Conservation (phyloP, 2,888 invertebrate genomes). For the Thelaira solivaga region DNA sequence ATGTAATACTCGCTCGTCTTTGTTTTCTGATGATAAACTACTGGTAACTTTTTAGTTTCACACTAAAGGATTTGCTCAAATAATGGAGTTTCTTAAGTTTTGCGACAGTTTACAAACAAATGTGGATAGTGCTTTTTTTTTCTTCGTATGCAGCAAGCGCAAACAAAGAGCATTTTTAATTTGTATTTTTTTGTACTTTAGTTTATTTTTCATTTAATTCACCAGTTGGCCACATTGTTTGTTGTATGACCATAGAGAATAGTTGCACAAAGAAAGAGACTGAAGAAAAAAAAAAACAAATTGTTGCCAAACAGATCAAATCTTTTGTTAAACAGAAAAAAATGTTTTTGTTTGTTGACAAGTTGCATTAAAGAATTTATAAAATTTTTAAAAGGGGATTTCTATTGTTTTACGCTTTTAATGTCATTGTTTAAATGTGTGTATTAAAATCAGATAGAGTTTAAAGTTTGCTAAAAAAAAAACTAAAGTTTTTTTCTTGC, state of each 20-base stretch:
- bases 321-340: constrained; percentile 26
- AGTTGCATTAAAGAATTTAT: neutral
- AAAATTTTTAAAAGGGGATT: neutral
- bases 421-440: no score
- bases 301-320: constrained; percentile 35
- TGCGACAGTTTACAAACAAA: constrained; percentile 66
- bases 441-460: no score
- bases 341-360: neutral
- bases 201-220: constrained; percentile 18
- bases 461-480: no score
- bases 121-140: constrained; percentile 38
- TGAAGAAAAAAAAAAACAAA: neutral
- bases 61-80: constrained; percentile 64
- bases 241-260: constrained; percentile 24
- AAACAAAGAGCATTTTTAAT: constrained; percentile 63
- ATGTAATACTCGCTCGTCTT: constrained; percentile 13
- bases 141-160: neutral
- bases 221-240: constrained; percentile 47
- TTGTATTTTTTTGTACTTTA: constrained; percentile 19
- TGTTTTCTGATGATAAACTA: constrained; percentile 56
- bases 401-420: neutral
- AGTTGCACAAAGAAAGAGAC: neutral
- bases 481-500: no score
- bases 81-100: constrained; percentile 66
- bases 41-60: constrained; percentile 61